Percentiles rank a stretch among this genome's conserved stretches.
Evolutionary conservation across 2,113 vertebrate species (phyloP).

Genomic region (Odocoileus hemionus): DNA sequence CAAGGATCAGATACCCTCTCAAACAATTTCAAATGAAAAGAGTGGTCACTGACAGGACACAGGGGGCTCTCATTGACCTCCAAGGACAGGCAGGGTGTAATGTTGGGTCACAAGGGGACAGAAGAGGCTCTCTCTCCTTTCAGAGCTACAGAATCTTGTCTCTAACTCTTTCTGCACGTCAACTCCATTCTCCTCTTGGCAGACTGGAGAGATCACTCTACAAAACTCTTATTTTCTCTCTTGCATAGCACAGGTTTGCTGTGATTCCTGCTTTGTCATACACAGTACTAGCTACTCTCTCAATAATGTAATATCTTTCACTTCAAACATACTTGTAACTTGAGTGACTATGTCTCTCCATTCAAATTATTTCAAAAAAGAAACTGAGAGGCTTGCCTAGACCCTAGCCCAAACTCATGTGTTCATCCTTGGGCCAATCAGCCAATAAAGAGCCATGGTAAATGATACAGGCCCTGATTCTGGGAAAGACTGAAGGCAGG

Average conservation of each 20-base stretch:
- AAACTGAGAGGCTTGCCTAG: not conserved
- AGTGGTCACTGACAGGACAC: not conserved
- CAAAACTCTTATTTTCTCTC: not conserved
- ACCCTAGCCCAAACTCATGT: not conserved
- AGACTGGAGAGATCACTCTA: not conserved
- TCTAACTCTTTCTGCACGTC: not conserved
- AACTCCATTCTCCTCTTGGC: not conserved
- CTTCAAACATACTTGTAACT: not conserved
- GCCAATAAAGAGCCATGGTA: not conserved
- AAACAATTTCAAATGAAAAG: not conserved
- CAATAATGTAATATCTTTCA: not conserved
- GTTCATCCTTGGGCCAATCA: not conserved
- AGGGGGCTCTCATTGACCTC: not conserved
- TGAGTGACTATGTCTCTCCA: not conserved
- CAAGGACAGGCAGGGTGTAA: not conserved
- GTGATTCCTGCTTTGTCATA: not conserved
- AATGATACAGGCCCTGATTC: not conserved
- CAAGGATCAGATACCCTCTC: not conserved
- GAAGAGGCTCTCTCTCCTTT: not conserved
- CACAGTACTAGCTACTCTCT: not conserved
- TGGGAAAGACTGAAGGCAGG: not conserved
- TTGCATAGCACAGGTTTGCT: not conserved
- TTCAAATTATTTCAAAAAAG: not conserved
- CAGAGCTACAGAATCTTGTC: not conserved
- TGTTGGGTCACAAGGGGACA: not conserved